These are phyloP conservation scores for Acanthopleura granulata DNA, from an alignment of 2,888 invertebrate genomes.

Conservation along the genomic window DNA sequence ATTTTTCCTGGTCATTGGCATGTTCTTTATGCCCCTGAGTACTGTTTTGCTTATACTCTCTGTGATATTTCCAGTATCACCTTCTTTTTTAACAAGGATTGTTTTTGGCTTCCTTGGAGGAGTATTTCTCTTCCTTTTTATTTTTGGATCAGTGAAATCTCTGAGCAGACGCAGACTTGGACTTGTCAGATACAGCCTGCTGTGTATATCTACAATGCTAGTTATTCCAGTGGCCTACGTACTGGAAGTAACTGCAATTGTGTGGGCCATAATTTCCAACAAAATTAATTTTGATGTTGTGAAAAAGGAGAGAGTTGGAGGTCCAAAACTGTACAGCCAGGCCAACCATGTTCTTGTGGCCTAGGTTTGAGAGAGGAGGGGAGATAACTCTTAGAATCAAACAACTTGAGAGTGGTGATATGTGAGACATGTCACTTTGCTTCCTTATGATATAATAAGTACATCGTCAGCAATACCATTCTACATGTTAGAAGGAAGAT, in stretches of 20 bases:
- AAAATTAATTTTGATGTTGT: conserved; percentile 28
- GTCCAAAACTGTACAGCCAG: no score
- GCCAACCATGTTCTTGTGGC: no score
- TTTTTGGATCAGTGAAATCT: conserved; percentile 54
- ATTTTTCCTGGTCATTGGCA: conserved; percentile 44
- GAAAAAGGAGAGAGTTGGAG: no score
- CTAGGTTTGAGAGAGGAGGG: no score
- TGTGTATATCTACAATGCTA: conserved; percentile 39
- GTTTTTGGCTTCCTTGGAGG: conserved; percentile 46
- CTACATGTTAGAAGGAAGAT: no score
- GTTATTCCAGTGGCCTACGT: conserved; percentile 41
- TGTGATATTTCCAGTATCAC: conserved; percentile 45
- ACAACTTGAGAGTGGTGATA: no score
- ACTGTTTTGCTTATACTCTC: conserved; percentile 43
- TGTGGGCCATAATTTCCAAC: conserved; percentile 38
- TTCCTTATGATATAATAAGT: no score
- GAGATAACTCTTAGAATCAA: no score
- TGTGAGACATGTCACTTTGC: no score
- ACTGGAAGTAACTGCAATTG: conserved; percentile 47
- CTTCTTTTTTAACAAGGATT: conserved; percentile 38
- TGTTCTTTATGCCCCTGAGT: conserved; percentile 51
- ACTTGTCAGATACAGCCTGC: conserved; percentile 35
- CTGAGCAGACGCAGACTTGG: conserved; percentile 48
- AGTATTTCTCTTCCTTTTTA: conserved; percentile 47
- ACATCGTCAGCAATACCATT: no score